Percentiles rank a stretch among this genome's conserved stretches.
Evolutionary conservation across 1,140 invertebrate species (phyloP).

Genomic region (Aphaenogaster rudis): DNA sequence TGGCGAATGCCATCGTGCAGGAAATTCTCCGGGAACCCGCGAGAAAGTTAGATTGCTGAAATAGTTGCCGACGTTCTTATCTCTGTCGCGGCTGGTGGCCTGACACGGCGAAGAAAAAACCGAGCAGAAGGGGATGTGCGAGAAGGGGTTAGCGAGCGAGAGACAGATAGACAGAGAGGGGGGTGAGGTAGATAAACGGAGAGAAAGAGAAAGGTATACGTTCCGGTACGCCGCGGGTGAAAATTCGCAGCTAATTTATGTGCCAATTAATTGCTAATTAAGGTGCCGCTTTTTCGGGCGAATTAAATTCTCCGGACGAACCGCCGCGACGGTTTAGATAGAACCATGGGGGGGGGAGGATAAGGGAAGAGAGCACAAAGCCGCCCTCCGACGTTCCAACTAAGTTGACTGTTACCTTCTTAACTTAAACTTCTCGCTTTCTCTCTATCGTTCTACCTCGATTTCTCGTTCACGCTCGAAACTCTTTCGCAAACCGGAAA

Average conservation of each 20-base stretch:
- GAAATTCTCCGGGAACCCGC: constrained; percentile 71
- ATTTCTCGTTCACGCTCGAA: constrained; percentile 15
- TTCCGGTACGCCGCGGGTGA: constrained; percentile 54
- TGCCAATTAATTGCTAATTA: constrained; percentile 87
- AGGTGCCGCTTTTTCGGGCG: constrained; percentile 82
- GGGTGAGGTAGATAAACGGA: constrained; percentile 15
- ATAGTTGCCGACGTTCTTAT: constrained; percentile 80
- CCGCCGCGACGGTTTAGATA: constrained; percentile 41
- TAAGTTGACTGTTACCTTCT: constrained; percentile 63
- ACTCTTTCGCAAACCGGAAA: constrained; percentile 40
- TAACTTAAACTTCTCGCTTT: constrained; percentile 53
- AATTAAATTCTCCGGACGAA: constrained; percentile 81
- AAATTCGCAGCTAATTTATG: constrained; percentile 86
- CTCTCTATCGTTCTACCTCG: not conserved
- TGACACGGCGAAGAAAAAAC: constrained; percentile 20
- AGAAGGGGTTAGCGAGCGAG: not conserved
- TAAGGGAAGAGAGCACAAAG: constrained; percentile 18
- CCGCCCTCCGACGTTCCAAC: constrained; percentile 3
- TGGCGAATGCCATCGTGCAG: constrained; percentile 36
- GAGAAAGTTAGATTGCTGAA: constrained; percentile 82
- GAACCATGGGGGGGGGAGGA: not conserved
- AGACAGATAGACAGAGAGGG: not conserved
- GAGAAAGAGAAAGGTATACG: constrained; percentile 30
- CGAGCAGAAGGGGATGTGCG: not conserved
- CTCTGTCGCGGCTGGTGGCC: constrained; percentile 62